These are phyloP conservation scores for Andrena haemorrhoa DNA, from an alignment of 2,888 invertebrate species.

Conservation along the genomic window DNA sequence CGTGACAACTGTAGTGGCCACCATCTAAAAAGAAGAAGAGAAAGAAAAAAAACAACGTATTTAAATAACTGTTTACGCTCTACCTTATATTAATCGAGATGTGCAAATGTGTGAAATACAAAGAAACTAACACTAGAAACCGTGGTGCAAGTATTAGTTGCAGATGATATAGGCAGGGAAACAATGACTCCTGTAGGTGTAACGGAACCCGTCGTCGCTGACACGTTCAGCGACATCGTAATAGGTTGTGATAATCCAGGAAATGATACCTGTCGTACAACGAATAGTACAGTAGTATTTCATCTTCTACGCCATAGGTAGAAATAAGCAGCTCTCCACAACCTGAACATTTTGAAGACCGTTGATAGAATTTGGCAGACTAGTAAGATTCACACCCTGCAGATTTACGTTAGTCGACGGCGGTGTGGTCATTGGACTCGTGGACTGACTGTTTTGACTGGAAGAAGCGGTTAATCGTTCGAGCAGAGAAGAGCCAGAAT, in stretches of 20 bases:
- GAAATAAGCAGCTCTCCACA: slow-evolving; percentile 53
- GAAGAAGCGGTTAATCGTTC: slow-evolving; percentile 86
- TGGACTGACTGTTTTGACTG: slow-evolving; percentile 81
- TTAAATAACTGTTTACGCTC: background rate
- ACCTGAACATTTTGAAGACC: slow-evolving; percentile 92
- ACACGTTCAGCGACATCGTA: slow-evolving; percentile 91
- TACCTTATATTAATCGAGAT: background rate
- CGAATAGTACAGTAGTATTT: slow-evolving; percentile 61
- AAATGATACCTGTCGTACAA: slow-evolving; percentile 88
- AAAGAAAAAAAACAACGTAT: slow-evolving; percentile 14
- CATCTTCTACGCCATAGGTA: slow-evolving; percentile 38
- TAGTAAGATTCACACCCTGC: slow-evolving; percentile 91
- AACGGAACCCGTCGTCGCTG: slow-evolving; percentile 87
- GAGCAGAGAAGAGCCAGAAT: slow-evolving; percentile 86
- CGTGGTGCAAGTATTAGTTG: slow-evolving; percentile 84
- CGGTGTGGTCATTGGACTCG: slow-evolving; percentile 88
- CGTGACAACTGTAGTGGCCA: slow-evolving; percentile 82
- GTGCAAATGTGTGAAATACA: slow-evolving; percentile 54
- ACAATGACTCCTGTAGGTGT: slow-evolving; percentile 88
- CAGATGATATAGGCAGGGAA: slow-evolving; percentile 88
- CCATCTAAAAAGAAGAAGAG: slow-evolving; percentile 79
- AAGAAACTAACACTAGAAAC: slow-evolving; percentile 82
- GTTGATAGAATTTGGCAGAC: slow-evolving; percentile 88
- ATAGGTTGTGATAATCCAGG: slow-evolving; percentile 95
- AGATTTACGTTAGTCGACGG: slow-evolving; percentile 86